Percentiles rank a stretch among this genome's conserved stretches.
These are phyloP conservation scores for Catharus ustulatus DNA, from an alignment of 2,797 vertebrate genomes.

Conservation along the genomic window DNA sequence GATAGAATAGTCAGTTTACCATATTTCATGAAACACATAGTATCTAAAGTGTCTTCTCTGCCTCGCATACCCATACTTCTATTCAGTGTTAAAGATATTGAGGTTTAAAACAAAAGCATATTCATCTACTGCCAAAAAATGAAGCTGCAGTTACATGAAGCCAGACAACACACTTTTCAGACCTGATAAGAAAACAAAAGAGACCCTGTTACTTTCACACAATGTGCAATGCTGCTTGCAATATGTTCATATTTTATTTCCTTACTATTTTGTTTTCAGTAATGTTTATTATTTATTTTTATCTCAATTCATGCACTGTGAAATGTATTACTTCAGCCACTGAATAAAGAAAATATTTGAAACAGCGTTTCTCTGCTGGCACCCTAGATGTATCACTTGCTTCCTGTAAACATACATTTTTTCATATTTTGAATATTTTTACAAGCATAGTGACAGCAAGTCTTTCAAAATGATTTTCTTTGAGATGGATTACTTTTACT, in stretches of 20 bases:
- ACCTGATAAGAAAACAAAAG: neutral
- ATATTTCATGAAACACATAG: neutral
- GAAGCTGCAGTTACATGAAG: neutral
- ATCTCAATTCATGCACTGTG: neutral
- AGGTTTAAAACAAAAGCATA: neutral
- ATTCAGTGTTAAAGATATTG: neutral
- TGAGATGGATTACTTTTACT: slow-evolving; percentile 1
- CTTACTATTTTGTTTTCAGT: neutral
- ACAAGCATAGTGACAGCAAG: neutral
- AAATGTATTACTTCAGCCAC: neutral
- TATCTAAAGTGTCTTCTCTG: neutral
- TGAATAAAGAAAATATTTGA: slow-evolving; percentile 33
- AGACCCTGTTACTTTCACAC: neutral
- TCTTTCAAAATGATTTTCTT: slow-evolving; percentile 24
- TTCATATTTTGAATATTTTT: slow-evolving; percentile 23
- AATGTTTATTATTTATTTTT: neutral
- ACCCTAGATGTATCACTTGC: neutral
- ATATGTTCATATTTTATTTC: neutral
- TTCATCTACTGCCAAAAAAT: neutral
- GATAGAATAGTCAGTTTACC: neutral
- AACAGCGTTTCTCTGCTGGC: neutral
- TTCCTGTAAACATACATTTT: slow-evolving; percentile 7
- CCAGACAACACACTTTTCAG: neutral
- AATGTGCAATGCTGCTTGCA: neutral
- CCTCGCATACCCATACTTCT: neutral